phyloP scores from a whole-genome alignment of 2,797 vertebrate genomes.

The Nasua narica region DNA sequence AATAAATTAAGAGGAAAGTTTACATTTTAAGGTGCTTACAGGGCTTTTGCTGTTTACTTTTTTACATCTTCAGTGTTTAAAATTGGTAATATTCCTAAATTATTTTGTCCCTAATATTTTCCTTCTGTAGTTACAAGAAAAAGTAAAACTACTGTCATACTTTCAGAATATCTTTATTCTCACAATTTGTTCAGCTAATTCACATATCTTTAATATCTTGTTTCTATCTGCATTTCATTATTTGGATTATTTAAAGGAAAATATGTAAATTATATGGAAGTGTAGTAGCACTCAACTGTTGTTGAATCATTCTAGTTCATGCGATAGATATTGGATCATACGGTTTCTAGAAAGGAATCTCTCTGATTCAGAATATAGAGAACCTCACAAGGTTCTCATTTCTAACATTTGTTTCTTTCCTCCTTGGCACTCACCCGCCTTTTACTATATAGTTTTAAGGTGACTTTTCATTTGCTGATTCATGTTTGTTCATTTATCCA shows the following conservation, averaged over 20 bases:
- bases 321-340: background rate
- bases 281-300: background rate
- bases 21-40: background rate
- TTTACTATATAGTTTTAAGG: constrained; percentile 27
- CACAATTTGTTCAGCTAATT: constrained; percentile 18
- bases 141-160: background rate
- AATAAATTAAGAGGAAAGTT: background rate
- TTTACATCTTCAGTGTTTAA: constrained; percentile 16
- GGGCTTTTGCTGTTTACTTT: constrained; percentile 32
- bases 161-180: background rate
- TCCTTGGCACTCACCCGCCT: background rate
- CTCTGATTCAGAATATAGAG: constrained; percentile 29
- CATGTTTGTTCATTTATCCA: constrained; percentile 68
- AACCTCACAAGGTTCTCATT: background rate
- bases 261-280: constrained; percentile 10
- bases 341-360: constrained; percentile 43
- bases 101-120: background rate
- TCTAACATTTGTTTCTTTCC: constrained; percentile 25
- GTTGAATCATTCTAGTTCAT: constrained; percentile 9
- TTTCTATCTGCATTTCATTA: constrained; percentile 20
- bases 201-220: background rate
- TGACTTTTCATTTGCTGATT: constrained; percentile 64
- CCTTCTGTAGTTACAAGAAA: background rate
- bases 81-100: background rate
- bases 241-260: constrained; percentile 38